Conservation (phyloP, 1,140 invertebrate species). For the Portunus trituberculatus region DNA sequence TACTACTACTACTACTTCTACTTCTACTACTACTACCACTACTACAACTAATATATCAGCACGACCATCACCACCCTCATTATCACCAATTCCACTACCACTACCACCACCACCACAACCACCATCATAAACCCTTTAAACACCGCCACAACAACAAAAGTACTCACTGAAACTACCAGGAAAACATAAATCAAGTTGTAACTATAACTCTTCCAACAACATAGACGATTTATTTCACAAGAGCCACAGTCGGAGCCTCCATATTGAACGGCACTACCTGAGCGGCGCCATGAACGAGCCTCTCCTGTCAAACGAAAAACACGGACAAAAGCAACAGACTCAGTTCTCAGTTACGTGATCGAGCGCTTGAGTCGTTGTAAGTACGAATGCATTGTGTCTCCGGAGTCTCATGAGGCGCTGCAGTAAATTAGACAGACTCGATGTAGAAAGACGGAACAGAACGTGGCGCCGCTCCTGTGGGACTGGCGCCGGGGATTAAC, state of each 20-base stretch:
- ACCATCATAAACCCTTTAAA: no score
- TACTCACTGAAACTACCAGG: background rate
- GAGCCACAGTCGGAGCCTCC: background rate
- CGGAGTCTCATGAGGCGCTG: background rate
- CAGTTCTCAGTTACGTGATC: background rate
- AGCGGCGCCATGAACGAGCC: background rate
- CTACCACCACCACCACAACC: background rate
- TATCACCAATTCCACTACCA: background rate
- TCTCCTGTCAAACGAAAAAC: background rate
- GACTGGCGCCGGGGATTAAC: background rate
- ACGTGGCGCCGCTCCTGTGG: background rate
- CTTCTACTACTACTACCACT: background rate
- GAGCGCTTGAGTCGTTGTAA: background rate
- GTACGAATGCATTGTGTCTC: background rate
- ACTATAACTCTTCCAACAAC: no score
- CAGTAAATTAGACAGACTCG: slow-evolving; percentile 13
- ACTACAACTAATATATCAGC: background rate
- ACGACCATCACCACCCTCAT: background rate
- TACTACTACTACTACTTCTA: no score
- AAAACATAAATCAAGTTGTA: no score
- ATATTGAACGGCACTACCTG: background rate
- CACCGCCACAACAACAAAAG: background rate
- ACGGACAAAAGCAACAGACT: background rate
- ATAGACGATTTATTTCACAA: background rate
- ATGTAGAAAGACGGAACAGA: background rate